Evolutionary conservation across 1,140 invertebrate genomes (phyloP).

Genomic region (Melipona quadrifasciata): DNA sequence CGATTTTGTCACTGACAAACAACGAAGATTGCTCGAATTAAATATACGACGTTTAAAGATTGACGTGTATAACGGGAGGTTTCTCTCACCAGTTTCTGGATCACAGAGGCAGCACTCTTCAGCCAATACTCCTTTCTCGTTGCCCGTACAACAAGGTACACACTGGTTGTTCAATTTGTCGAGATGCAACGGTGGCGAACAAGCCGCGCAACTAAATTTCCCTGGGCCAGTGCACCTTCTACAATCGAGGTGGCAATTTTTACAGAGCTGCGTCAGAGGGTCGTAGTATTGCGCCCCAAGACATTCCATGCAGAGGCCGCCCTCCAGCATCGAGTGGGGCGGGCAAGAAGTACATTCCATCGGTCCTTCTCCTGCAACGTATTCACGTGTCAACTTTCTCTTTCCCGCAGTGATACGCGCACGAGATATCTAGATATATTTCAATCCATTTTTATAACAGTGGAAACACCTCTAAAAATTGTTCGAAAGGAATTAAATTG

Average conservation of each 20-base stretch:
- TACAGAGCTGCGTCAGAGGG: constrained; percentile 85
- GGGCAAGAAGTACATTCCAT: constrained; percentile 88
- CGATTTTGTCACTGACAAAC: too few relatives aligned
- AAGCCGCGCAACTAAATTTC: constrained; percentile 86
- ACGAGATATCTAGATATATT: not conserved
- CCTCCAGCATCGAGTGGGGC: constrained; percentile 87
- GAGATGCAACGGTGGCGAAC: constrained; percentile 85
- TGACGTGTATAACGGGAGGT: too few relatives aligned
- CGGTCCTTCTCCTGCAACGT: constrained; percentile 85
- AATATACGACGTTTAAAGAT: too few relatives aligned
- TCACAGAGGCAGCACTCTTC: constrained; percentile 86
- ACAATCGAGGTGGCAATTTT: constrained; percentile 87
- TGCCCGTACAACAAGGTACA: constrained; percentile 85
- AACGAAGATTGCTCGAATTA: too few relatives aligned
- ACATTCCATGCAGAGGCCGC: constrained; percentile 88
- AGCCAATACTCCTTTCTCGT: constrained; percentile 78
- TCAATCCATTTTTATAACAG: too few relatives aligned
- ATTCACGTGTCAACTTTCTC: not conserved
- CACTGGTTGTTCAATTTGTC: constrained; percentile 89
- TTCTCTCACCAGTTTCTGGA: constrained; percentile 84
- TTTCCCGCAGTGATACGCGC: not conserved
- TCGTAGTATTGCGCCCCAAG: constrained; percentile 89
- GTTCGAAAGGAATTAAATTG: too few relatives aligned
- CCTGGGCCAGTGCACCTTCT: constrained; percentile 87
- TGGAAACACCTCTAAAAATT: too few relatives aligned